Evolutionary conservation across 2,113 vertebrate genomes (phyloP).

Genomic region (Vulpes lagopus): DNA sequence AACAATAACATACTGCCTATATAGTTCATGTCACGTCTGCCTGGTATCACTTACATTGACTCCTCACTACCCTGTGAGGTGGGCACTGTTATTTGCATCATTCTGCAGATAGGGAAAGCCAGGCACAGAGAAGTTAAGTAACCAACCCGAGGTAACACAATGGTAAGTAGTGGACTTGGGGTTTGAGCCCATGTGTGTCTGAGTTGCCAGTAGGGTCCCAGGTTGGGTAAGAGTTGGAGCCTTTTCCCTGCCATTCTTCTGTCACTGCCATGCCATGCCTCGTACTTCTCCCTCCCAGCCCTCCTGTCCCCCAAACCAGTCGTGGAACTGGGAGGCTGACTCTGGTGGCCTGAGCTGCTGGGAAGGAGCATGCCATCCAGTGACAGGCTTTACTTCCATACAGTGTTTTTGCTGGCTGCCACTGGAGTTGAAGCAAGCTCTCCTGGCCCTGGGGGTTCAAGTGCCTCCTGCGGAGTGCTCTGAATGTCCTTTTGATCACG

Average conservation of each 20-base stretch:
- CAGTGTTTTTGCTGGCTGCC: conserved; percentile 82
- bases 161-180: background rate
- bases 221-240: background rate
- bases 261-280: background rate
- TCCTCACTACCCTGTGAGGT: background rate
- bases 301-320: background rate
- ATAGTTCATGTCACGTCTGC: background rate
- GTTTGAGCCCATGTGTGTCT: background rate
- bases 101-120: background rate
- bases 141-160: background rate
- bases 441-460: conserved; percentile 80
- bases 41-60: background rate
- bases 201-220: background rate
- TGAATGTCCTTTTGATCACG: conserved; percentile 87
- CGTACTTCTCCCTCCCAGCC: fast-evolving
- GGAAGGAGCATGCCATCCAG: conserved; percentile 7
- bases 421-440: conserved; percentile 69
- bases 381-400: background rate
- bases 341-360: background rate
- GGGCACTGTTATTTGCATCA: background rate
- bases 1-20: fast-evolving
- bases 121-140: background rate
- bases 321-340: background rate
- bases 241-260: background rate
- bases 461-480: conserved; percentile 81